Evolutionary conservation across 2,888 invertebrate genomes (phyloP).

Genomic region (Erebia aethiops): DNA sequence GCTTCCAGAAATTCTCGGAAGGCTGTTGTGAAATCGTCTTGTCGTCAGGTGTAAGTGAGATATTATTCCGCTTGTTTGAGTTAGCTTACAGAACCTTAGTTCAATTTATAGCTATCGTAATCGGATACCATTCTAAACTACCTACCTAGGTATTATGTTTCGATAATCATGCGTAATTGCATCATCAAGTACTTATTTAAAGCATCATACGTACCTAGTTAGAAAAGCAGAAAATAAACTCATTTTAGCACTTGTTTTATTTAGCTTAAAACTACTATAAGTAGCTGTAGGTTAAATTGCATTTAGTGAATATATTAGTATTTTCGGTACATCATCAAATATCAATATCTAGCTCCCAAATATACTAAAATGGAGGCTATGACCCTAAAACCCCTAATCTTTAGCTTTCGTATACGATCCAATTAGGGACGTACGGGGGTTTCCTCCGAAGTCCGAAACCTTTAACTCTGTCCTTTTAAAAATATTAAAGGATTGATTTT

Average conservation of each 20-base stretch:
- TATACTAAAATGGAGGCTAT: too few relatives aligned
- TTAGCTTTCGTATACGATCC: too few relatives aligned
- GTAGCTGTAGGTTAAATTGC: too few relatives aligned
- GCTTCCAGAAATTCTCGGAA: slow-evolving; percentile 67
- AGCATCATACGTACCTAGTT: background rate
- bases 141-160: background rate
- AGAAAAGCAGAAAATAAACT: background rate
- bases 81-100: slow-evolving; percentile 49
- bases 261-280: too few relatives aligned
- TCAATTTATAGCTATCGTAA: slow-evolving; percentile 36
- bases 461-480: background rate
- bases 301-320: too few relatives aligned
- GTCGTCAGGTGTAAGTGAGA: slow-evolving; percentile 68
- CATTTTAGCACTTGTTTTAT: too few relatives aligned
- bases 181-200: slow-evolving; percentile 15
- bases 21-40: slow-evolving; percentile 63
- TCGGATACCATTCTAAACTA: slow-evolving; percentile 29
- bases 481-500: slow-evolving; percentile 5
- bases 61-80: slow-evolving; percentile 59
- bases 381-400: too few relatives aligned
- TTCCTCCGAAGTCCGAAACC: background rate
- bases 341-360: too few relatives aligned
- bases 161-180: slow-evolving; percentile 17
- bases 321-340: too few relatives aligned
- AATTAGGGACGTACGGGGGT: too few relatives aligned